Conservation (phyloP, 2,888 invertebrate species). For the Cheilosia vulpina region DNA sequence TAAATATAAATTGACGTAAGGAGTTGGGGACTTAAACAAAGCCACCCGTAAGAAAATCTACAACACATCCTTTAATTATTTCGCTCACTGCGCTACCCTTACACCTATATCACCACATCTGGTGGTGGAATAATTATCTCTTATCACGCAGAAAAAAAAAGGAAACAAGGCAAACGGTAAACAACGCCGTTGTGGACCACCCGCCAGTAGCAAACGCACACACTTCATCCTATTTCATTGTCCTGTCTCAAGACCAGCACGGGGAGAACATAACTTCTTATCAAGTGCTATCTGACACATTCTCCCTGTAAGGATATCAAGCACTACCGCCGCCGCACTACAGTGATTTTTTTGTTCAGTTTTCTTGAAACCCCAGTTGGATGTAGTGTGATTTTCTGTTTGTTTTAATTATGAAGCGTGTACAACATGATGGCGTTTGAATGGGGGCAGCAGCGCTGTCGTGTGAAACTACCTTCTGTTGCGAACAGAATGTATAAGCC, state of each 20-base stretch:
- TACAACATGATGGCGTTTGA: conserved; percentile 7
- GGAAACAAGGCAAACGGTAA: conserved; percentile 7
- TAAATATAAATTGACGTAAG: conserved; percentile 20
- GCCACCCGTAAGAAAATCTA: conserved; percentile 32
- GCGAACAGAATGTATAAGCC: conserved; percentile 63
- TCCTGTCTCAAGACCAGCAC: conserved; percentile 56
- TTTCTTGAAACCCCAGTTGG: conserved; percentile 25
- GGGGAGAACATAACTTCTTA: conserved; percentile 69
- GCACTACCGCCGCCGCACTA: conserved; percentile 1
- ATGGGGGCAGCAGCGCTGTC: neutral
- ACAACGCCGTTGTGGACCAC: conserved; percentile 41
- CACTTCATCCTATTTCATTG: conserved; percentile 61
- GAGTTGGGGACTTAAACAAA: conserved; percentile 30
- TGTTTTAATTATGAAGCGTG: conserved; percentile 69
- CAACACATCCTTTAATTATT: conserved; percentile 69
- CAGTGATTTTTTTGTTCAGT: conserved; percentile 31
- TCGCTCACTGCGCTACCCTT: conserved; percentile 24
- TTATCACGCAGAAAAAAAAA: conserved; percentile 47
- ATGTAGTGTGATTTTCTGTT: conserved; percentile 71
- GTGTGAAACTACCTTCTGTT: conserved; percentile 52
- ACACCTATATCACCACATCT: conserved; percentile 49
- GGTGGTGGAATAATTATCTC: conserved; percentile 69
- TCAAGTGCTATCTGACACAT: conserved; percentile 70
- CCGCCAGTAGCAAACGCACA: conserved; percentile 26
- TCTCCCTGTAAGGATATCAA: conserved; percentile 43